phyloP scores from a whole-genome alignment of 2,113 vertebrate genomes.

The Butorides virescens region DNA sequence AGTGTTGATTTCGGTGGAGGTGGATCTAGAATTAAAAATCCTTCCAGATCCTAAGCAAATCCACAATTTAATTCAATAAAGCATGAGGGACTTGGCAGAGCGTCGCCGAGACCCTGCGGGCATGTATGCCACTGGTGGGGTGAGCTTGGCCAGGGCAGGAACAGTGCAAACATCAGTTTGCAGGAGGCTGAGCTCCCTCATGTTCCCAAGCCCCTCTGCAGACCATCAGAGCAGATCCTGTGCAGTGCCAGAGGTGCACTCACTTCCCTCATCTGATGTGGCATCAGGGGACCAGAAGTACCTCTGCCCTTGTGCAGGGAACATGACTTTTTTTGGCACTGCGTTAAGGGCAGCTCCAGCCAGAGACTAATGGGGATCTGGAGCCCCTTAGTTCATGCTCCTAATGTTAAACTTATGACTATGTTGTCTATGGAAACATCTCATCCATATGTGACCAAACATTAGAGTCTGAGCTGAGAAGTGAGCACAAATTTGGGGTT shows the following conservation, averaged over 20 bases:
- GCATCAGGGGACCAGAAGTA: neutral
- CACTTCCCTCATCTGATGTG: neutral
- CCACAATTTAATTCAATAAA: neutral
- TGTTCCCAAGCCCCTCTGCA: neutral
- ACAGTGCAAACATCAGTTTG: neutral
- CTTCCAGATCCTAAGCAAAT: neutral
- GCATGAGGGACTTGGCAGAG: neutral
- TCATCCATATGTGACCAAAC: neutral
- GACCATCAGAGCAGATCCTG: neutral
- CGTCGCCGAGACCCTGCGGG: accelerated
- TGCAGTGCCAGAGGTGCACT: accelerated
- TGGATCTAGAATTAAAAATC: neutral
- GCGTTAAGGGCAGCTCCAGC: neutral
- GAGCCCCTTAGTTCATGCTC: neutral
- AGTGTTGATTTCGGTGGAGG: neutral
- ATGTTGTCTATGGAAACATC: neutral
- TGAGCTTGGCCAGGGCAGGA: neutral
- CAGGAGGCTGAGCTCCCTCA: neutral
- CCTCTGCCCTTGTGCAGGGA: neutral
- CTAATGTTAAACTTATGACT: neutral
- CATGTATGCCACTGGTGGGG: neutral
- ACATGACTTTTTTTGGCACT: neutral
- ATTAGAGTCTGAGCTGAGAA: neutral
- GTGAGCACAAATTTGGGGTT: neutral
- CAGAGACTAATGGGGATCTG: neutral